Base-by-base conservation (phyloP, 1,140 invertebrate genomes). In the Drosophila bifasciata region DNA sequence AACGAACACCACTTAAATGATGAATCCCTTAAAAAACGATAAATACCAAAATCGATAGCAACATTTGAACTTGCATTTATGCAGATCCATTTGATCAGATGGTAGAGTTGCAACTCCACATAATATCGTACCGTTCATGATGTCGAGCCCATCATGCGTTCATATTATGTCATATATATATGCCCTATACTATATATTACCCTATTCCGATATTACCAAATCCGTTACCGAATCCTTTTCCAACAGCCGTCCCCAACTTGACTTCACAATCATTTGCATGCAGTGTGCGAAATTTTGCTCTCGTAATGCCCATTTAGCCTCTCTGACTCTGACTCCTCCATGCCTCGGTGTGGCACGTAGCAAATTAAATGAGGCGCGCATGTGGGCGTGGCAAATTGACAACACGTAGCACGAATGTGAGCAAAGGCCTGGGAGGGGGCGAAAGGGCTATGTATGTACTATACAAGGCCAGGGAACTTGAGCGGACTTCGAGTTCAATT, bases 51-150 rank as follows among this genome's bases (percentile, higher is more conserved):
- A 68, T 61, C 61, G 70, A 86, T 60, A 73, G 79, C 84, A 79
- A 85, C 83, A 86, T 85, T 86, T 86, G 81, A 86, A 86, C 81
- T 85, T 85, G 81, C 81, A 85, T 85, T 85, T 80, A 85, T 81
- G 81, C 81, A 89, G 75, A 89, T 79, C 79, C 83, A 86, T 86
- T 76, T 79, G 72, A 90, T 79, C 85, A 88, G 89, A 91, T 91
- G 89, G 89, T 91, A 88, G 89, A 91, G 85, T 91, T 91, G 89
- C 89, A 91, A 91, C 89, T 91, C 89, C 89, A 91, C 89, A 91
- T 91, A 91, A 91, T 91, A 91, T 86, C 83, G 83, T 88, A 88
- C 79, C 83, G 83, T 70, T 76, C 74, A 76, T 76, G 74, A 76
- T 76, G 74, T 76, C 73, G 72, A 62, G 63, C 57, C 77, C 84